phyloP scores from a whole-genome alignment of 1,140 invertebrate species.

The Meloidogyne chitwoodi region DNA sequence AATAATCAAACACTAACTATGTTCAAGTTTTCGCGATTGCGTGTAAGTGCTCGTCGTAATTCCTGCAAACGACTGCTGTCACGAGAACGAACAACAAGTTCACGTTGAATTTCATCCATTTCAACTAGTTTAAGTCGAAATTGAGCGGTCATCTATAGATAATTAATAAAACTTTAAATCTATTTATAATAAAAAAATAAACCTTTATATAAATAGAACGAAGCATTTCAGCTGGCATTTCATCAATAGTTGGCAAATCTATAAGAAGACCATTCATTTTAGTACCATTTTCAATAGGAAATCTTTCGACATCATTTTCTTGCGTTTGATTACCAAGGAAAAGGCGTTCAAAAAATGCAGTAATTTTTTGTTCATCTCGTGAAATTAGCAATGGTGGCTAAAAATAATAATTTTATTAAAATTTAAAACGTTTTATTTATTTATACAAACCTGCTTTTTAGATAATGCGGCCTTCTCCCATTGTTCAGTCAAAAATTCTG shows the following conservation, averaged over 20 bases:
- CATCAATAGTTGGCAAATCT: slow-evolving; percentile 4
- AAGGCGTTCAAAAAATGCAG: not conserved
- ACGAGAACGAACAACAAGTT: slow-evolving; percentile 20
- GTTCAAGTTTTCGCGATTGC: slow-evolving; percentile 20
- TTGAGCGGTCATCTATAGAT: slow-evolving; percentile 6
- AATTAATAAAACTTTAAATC: not conserved
- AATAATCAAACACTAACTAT: not conserved
- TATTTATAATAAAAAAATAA: not conserved
- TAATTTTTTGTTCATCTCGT: slow-evolving; percentile 7
- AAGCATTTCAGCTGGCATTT: slow-evolving; percentile 21
- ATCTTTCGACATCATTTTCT: not conserved
- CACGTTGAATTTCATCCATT: slow-evolving; percentile 28
- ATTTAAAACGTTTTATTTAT: not conserved
- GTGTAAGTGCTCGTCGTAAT: slow-evolving; percentile 25
- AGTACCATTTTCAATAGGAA: not conserved
- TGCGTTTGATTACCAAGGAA: not conserved
- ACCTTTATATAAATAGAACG: slow-evolving; percentile 28
- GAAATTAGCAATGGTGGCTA: slow-evolving; percentile 9
- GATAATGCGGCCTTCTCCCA: slow-evolving; percentile 24
- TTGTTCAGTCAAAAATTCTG: slow-evolving; percentile 15
- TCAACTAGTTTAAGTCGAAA: slow-evolving; percentile 24
- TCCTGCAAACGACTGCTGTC: slow-evolving; percentile 29
- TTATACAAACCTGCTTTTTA: not conserved
- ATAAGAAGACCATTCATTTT: not conserved
- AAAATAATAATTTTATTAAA: not conserved